phyloP scores from a whole-genome alignment of 2,888 invertebrate genomes.

The Euplexia lucipara region DNA sequence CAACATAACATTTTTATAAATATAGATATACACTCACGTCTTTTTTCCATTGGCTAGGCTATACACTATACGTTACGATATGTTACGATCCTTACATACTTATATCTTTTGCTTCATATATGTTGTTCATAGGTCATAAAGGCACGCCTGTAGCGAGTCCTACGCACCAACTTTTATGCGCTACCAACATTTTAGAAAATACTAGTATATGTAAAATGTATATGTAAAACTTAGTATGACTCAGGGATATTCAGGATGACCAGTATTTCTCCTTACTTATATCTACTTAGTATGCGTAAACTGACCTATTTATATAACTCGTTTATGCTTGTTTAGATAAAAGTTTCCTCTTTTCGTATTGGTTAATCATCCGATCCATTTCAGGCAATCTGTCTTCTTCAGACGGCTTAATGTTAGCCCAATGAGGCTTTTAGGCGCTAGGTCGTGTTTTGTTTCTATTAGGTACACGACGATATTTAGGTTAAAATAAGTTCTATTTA shows the following conservation, averaged over 20 bases:
- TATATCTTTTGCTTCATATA: too few species aligned
- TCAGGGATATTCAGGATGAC: too few species aligned
- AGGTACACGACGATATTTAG: constrained; percentile 10
- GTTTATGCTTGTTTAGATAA: constrained; percentile 44
- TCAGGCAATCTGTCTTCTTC: constrained; percentile 57
- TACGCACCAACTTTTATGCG: too few species aligned
- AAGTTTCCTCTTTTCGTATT: constrained; percentile 32
- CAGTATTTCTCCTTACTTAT: not conserved
- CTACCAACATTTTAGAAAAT: not conserved
- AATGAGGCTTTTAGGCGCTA: constrained; percentile 47
- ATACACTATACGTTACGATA: too few species aligned
- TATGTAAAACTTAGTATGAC: not conserved
- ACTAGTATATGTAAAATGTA: not conserved
- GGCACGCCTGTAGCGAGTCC: too few species aligned
- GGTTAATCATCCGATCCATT: constrained; percentile 51
- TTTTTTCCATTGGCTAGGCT: too few species aligned
- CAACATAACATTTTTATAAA: too few species aligned
- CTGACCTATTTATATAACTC: constrained; percentile 38
- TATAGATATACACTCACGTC: too few species aligned
- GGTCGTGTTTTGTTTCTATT: constrained; percentile 32
- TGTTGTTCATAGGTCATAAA: too few species aligned
- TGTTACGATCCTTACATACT: too few species aligned
- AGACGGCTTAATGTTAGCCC: constrained; percentile 32
- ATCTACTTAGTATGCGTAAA: constrained; percentile 18
- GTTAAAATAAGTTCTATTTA: constrained; percentile 11